A percentile compares a stretch with the other conserved stretches of the same genome.
Evolutionary conservation across 2,797 vertebrate genomes (phyloP).

Genomic region (Centroberyx gerrardi): DNA sequence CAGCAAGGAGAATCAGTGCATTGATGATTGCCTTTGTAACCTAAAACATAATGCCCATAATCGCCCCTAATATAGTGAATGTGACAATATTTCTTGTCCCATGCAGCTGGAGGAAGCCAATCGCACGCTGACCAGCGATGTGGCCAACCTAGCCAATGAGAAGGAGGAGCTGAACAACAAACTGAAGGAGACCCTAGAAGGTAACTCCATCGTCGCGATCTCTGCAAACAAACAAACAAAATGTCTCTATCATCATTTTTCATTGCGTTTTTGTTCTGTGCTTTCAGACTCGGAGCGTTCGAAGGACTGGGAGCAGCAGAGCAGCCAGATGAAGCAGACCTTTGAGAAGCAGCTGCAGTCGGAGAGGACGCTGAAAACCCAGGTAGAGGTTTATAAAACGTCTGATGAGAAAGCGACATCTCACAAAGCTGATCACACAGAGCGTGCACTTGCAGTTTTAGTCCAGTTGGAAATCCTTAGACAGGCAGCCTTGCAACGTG

Average conservation of each 20-base stretch:
- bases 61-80: not conserved
- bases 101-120: slow-evolving; percentile 96
- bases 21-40: not conserved
- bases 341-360: slow-evolving; percentile 96
- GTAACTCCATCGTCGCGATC: slow-evolving; percentile 32
- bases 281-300: slow-evolving; percentile 88
- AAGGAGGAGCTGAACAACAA: slow-evolving; percentile 98
- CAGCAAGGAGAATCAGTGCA: no score
- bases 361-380: slow-evolving; percentile 97
- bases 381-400: slow-evolving; percentile 78
- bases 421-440: not conserved
- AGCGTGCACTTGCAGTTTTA: not conserved
- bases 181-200: slow-evolving; percentile 87
- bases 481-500: no score
- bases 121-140: slow-evolving; percentile 95
- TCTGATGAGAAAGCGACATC: not conserved
- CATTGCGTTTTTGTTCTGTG: not conserved
- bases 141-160: slow-evolving; percentile 96
- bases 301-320: slow-evolving; percentile 91
- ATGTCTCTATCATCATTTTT: not conserved
- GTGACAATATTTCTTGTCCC: slow-evolving; percentile 23
- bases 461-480: not conserved
- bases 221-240: not conserved
- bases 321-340: slow-evolving; percentile 88
- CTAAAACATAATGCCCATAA: not conserved